Evolutionary conservation across 1,140 invertebrate genomes (phyloP).

Genomic region (Halictus rubicundus): DNA sequence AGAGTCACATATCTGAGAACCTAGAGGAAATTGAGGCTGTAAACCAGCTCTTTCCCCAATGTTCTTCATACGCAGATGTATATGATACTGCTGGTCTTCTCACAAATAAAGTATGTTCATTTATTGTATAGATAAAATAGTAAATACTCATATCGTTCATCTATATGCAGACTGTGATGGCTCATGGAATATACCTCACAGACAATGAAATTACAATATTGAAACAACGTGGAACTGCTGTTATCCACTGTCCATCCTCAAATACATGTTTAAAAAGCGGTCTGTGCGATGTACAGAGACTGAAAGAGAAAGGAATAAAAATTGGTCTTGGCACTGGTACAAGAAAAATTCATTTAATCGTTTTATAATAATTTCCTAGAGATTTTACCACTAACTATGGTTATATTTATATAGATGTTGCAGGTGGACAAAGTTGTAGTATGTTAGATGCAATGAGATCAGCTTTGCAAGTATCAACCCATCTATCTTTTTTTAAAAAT

Average conservation of each 20-base stretch:
- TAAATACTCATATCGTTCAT: slow-evolving; percentile 11
- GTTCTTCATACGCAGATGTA: slow-evolving; percentile 86
- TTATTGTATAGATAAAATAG: slow-evolving; percentile 4
- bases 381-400: slow-evolving; percentile 22
- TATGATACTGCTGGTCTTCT: slow-evolving; percentile 89
- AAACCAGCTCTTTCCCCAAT: slow-evolving; percentile 82
- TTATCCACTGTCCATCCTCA: slow-evolving; percentile 94
- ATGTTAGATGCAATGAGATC: slow-evolving; percentile 89
- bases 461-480: slow-evolving; percentile 87
- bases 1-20: slow-evolving; percentile 94
- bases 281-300: slow-evolving; percentile 87
- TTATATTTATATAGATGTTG: slow-evolving; percentile 85
- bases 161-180: slow-evolving; percentile 85
- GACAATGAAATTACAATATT: slow-evolving; percentile 88
- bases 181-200: slow-evolving; percentile 89
- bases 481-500: slow-evolving; percentile 81
- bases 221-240: slow-evolving; percentile 82
- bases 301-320: slow-evolving; percentile 85
- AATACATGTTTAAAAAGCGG: slow-evolving; percentile 93
- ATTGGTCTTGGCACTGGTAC: slow-evolving; percentile 93
- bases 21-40: slow-evolving; percentile 86
- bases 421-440: slow-evolving; percentile 88
- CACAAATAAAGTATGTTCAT: slow-evolving; percentile 84
- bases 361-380: slow-evolving; percentile 33
- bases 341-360: slow-evolving; percentile 22